Conservation (phyloP, 2,113 vertebrate species). For the Corynorhinus townsendii region DNA sequence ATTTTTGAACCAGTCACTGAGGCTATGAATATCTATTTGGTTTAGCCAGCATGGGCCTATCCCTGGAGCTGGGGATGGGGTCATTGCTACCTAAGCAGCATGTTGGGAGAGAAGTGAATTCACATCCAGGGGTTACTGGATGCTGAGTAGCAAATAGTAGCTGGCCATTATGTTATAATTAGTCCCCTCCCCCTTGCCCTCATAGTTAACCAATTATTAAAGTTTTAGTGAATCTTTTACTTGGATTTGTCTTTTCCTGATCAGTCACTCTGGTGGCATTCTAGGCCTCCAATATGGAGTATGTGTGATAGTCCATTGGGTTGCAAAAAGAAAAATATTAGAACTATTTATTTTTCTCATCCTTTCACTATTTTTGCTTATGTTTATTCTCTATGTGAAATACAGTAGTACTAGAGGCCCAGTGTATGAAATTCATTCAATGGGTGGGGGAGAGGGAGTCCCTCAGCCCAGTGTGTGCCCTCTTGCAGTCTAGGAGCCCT, state of each 20-base stretch:
- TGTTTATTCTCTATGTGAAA: not conserved
- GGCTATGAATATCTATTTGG: not conserved
- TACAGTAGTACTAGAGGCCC: not conserved
- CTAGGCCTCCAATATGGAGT: not conserved
- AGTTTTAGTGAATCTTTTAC: not conserved
- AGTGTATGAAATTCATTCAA: too few relatives aligned
- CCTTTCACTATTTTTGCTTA: not conserved
- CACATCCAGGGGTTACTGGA: not conserved
- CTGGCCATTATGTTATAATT: not conserved
- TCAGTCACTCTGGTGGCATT: not conserved
- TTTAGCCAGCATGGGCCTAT: not conserved
- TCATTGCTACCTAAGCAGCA: not conserved
- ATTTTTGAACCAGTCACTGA: not conserved
- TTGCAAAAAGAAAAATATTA: slow-evolving; percentile 33
- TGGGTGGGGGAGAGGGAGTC: accelerated
- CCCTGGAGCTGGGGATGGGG: not conserved
- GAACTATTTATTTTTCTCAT: not conserved
- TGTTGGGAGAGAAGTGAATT: not conserved
- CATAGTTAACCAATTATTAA: not conserved
- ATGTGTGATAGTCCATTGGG: not conserved
- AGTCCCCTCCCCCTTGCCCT: not conserved
- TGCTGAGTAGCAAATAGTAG: not conserved
- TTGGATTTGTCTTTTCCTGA: slow-evolving; percentile 2
- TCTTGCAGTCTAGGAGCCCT: too few relatives aligned
- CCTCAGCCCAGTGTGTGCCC: too few relatives aligned